These are phyloP conservation scores for Ruditapes philippinarum DNA, from an alignment of 1,140 invertebrate species.

Conservation along the genomic window DNA sequence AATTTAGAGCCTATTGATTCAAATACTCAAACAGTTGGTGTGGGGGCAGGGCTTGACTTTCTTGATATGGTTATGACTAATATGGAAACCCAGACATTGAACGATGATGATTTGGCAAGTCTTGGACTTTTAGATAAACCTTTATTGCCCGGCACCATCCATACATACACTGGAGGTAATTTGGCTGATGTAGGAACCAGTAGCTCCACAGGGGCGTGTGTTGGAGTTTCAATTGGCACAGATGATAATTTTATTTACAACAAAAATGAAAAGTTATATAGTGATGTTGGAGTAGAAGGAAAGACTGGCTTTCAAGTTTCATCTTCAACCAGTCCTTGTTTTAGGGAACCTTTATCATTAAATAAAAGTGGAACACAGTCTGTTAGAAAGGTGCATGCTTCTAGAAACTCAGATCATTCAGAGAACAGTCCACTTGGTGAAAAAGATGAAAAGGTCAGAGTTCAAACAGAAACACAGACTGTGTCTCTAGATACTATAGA, in stretches of 20 bases:
- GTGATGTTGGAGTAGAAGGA: neutral
- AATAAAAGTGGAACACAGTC: neutral
- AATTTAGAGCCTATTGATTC: constrained; percentile 44
- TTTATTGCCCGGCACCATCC: neutral
- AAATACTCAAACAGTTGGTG: constrained; percentile 52
- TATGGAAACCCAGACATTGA: constrained; percentile 65
- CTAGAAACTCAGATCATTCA: neutral
- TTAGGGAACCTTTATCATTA: neutral
- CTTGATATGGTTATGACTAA: constrained; percentile 57
- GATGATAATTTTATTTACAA: neutral
- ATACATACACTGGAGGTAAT: neutral
- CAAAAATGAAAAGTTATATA: neutral
- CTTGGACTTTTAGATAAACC: constrained; percentile 44
- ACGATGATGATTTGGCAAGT: constrained; percentile 51
- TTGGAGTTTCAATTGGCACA: neutral
- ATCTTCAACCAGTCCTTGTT: neutral
- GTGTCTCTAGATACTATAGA: constrained; percentile 17
- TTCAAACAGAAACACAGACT: constrained; percentile 48
- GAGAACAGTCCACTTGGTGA: neutral
- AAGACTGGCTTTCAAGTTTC: neutral
- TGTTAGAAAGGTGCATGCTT: neutral
- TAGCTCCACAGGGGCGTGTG: neutral
- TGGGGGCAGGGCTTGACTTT: constrained; percentile 50
- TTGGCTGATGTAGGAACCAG: neutral
- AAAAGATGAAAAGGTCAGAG: neutral